Evolutionary conservation across 1,140 invertebrate genomes (phyloP), one percentile per base, ranked within the genome.

Genomic region (Magallana angulata): DNA sequence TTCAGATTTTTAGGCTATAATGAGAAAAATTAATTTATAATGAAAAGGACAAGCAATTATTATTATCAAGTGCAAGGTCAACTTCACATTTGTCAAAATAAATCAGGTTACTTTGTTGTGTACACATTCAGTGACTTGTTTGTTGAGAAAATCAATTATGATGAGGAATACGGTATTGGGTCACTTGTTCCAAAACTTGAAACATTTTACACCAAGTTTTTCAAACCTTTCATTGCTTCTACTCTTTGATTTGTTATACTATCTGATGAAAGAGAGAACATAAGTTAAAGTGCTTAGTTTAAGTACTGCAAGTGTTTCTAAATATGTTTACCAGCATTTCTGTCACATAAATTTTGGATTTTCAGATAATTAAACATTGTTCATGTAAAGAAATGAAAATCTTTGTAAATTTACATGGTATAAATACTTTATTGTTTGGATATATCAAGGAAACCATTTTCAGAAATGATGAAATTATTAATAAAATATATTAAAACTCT

Each of bases 51-150:
- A 24, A 30, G 18, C 18, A 86, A 83, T 12, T 89, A 89, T 60
- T 89, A 86, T 86, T 56, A 58, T 14, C 88, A 87, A 87, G 57
- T 89, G 14, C 88, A 89, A 62, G 88, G 85, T 4, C 85, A 87
- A 59, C 59, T 86, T 30, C 59, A 60, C 59, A 60, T 7, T 2
- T 60, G 76, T 82, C 6, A 76, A 85, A 82, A 59, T 0, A 36
- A 71, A 24, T 18, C 30, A 18, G 86, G 84, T 36, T 84, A 86
- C 58, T 82, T 85, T 86, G 30, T 86, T 57, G 81, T 88, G 1
- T 88, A 85, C 57, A 88, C 87, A 0, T 82, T 82, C 18, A 30
- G 48, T 11, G 71, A 82, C 11, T 57, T 85, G 30, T 88, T 86
- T 86, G 84, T 85, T n/a, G 57, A 88, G 18, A 57, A 57, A n/a